These are phyloP conservation scores for Acleris literana DNA, from an alignment of 2,888 invertebrate genomes.

Conservation along the genomic window DNA sequence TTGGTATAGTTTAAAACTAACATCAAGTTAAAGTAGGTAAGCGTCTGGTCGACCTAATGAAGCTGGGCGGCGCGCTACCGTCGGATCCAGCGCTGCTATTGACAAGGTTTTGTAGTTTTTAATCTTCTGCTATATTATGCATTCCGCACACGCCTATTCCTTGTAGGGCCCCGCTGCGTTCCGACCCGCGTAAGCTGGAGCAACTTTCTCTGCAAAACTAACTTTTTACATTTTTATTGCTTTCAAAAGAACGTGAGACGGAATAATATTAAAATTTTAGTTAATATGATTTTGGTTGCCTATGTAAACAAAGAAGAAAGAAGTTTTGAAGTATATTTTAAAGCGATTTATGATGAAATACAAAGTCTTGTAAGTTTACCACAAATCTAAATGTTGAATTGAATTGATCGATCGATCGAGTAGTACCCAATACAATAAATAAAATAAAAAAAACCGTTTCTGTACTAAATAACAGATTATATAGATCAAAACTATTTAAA, in stretches of 20 bases:
- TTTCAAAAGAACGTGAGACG: conserved; percentile 77
- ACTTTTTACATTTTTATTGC: conserved; percentile 81
- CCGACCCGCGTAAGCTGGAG: conserved; percentile 66
- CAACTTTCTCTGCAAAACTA: conserved; percentile 76
- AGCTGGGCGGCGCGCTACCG: conserved; percentile 4
- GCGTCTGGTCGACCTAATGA: background rate
- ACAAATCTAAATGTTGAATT: no score
- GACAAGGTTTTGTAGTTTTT: conserved; percentile 81
- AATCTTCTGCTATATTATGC: conserved; percentile 80
- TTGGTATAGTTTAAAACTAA: background rate
- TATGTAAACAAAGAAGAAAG: conserved; percentile 33
- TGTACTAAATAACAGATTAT: no score
- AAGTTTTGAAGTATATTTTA: background rate
- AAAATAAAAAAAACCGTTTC: no score
- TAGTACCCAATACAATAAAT: no score
- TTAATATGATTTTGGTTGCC: conserved; percentile 51
- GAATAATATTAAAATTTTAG: conserved; percentile 75
- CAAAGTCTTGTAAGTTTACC: no score
- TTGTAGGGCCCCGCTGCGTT: conserved; percentile 74
- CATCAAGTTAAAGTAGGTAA: background rate
- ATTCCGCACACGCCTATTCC: conserved; percentile 81
- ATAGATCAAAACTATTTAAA: no score
- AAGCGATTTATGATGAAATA: no score
- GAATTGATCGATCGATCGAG: no score
- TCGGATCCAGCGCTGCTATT: conserved; percentile 57